These are phyloP conservation scores for Agonum fuliginosum DNA, from an alignment of 2,888 invertebrate genomes.

Conservation along the genomic window DNA sequence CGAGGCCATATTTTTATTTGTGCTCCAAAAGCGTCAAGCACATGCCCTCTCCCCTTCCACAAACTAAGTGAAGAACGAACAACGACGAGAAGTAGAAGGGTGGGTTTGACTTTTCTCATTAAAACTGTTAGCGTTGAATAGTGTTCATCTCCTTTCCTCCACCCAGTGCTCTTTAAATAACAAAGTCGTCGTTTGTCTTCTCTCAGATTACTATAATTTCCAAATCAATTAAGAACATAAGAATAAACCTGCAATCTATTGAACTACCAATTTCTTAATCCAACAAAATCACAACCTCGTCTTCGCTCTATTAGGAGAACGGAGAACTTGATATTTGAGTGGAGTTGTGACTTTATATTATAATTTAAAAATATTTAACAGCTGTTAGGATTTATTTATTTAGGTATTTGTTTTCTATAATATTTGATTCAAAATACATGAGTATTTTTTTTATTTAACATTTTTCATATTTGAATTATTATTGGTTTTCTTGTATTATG, in stretches of 20 bases:
- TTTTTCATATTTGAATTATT: no score
- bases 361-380: no score
- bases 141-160: neutral
- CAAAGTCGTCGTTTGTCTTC: slow-evolving; percentile 43
- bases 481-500: no score
- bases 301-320: no score
- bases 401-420: no score
- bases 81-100: no score
- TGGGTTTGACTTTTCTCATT: slow-evolving; percentile 47
- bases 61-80: slow-evolving; percentile 15
- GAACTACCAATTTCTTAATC: slow-evolving; percentile 12
- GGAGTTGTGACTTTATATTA: no score
- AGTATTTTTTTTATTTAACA: no score
- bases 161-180: slow-evolving; percentile 10
- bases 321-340: no score
- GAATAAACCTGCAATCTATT: slow-evolving; percentile 1
- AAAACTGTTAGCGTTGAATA: slow-evolving; percentile 45
- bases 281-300: neutral
- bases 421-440: no score
- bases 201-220: slow-evolving; percentile 38
- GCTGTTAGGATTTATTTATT: no score
- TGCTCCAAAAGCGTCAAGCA: slow-evolving; percentile 8
- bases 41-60: neutral
- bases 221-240: slow-evolving; percentile 50
- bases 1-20: slow-evolving; percentile 54